Conservation (phyloP, 2,888 invertebrate genomes). For the Drosophila quasianomalipes region DNA sequence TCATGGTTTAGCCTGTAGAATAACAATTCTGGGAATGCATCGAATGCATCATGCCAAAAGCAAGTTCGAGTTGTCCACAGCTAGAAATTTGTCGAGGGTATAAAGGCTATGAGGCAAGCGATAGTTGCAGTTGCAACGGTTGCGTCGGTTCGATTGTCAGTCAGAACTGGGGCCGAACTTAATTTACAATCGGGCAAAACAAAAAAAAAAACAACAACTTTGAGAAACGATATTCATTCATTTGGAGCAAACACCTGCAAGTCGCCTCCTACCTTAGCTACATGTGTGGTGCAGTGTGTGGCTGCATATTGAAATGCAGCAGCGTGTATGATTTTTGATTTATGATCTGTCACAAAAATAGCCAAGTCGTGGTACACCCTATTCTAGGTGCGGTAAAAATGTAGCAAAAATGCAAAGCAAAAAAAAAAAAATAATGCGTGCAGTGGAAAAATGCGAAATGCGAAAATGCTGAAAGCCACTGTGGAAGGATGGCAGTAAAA, state of each 20-base stretch:
- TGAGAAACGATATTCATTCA: constrained; percentile 56
- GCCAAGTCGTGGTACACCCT: constrained; percentile 52
- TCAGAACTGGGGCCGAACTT: constrained; percentile 61
- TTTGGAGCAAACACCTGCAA: constrained; percentile 76
- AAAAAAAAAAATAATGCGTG: constrained; percentile 67
- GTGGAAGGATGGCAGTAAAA: constrained; percentile 72
- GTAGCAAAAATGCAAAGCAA: constrained; percentile 6
- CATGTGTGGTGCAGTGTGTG: constrained; percentile 15
- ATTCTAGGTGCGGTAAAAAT: constrained; percentile 32
- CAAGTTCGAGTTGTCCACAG: fast-evolving
- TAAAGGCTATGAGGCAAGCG: background rate
- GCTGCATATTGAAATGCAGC: constrained; percentile 57
- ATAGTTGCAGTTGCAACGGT: background rate
- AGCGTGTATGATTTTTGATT: constrained; percentile 85
- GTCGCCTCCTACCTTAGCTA: constrained; percentile 32
- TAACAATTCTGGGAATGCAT: background rate
- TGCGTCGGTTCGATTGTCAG: constrained; percentile 41
- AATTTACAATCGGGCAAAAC: constrained; percentile 71
- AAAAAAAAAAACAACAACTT: background rate
- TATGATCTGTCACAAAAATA: constrained; percentile 83
- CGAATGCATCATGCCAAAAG: too few species aligned
- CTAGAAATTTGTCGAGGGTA: constrained; percentile 12
- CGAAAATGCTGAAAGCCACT: constrained; percentile 47
- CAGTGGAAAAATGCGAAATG: constrained; percentile 45
- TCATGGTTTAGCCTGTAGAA: background rate